Evolutionary conservation across 2,888 invertebrate genomes (phyloP).

Genomic region (Microctonus brassicae): DNA sequence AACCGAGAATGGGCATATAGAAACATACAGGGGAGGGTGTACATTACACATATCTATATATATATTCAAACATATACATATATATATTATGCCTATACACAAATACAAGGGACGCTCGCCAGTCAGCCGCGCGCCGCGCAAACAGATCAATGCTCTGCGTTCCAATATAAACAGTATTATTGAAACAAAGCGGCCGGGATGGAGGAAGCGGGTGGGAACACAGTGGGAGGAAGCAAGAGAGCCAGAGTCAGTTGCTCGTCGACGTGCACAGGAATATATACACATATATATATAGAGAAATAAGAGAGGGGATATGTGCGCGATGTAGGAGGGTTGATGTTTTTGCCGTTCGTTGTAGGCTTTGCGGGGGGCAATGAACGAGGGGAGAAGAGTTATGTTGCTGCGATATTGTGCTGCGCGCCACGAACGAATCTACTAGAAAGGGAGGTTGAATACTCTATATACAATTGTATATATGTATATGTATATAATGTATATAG

Average conservation of each 20-base stretch:
- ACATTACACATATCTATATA: slow-evolving; percentile 44
- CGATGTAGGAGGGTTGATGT: slow-evolving; percentile 64
- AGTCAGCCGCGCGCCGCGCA: slow-evolving; percentile 62
- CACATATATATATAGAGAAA: neutral
- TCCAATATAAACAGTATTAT: slow-evolving; percentile 70
- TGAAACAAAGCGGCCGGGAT: slow-evolving; percentile 68
- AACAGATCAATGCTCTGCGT: slow-evolving; percentile 70
- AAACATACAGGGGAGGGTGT: slow-evolving; percentile 47
- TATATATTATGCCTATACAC: slow-evolving; percentile 22
- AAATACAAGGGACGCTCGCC: slow-evolving; percentile 34
- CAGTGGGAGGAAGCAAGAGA: slow-evolving; percentile 15
- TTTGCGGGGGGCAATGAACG: slow-evolving; percentile 58
- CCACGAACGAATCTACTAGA: slow-evolving; percentile 50
- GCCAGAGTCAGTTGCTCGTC: slow-evolving; percentile 14
- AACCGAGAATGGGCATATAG: neutral
- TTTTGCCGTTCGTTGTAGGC: slow-evolving; percentile 60
- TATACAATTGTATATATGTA: neutral
- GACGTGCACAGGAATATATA: slow-evolving; percentile 25
- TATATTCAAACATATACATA: slow-evolving; percentile 33
- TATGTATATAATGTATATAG: neutral
- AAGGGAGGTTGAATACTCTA: neutral
- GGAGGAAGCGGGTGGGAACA: slow-evolving; percentile 47
- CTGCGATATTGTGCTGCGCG: slow-evolving; percentile 69
- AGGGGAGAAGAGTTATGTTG: slow-evolving; percentile 70
- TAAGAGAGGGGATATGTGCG: slow-evolving; percentile 28